Evolutionary conservation across 1,140 invertebrate genomes (phyloP).

Genomic region (Papilio polyxenes): DNA sequence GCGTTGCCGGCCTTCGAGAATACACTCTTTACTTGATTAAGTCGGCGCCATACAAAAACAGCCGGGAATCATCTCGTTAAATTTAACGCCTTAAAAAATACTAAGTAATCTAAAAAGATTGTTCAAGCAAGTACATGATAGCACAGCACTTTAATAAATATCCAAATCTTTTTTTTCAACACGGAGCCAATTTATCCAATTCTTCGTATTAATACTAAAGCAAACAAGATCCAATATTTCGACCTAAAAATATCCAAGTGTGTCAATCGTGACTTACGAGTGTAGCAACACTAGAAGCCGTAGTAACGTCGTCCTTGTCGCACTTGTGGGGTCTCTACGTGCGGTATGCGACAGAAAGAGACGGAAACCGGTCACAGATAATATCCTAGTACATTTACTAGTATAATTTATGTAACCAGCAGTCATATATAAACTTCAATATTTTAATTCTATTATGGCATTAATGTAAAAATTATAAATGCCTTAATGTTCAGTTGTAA

Average conservation of each 20-base stretch:
- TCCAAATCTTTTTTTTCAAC: not conserved
- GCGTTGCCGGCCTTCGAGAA: no score
- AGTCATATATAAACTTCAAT: not conserved
- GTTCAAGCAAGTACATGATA: not conserved
- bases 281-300: not conserved
- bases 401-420: not conserved
- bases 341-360: not conserved
- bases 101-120: no score
- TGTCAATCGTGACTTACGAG: constrained; percentile 20
- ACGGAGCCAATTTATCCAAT: not conserved
- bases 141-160: not conserved
- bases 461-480: no score
- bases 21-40: no score
- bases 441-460: not conserved
- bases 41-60: no score
- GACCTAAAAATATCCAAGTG: constrained; percentile 12
- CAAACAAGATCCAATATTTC: constrained; percentile 5
- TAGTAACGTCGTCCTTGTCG: constrained; percentile 15
- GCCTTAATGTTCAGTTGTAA: no score
- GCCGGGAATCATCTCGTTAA: no score
- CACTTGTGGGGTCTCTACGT: constrained; percentile 3
- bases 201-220: not conserved
- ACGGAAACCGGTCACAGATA: not conserved
- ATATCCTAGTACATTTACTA: not conserved
- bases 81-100: no score